Percentiles rank a stretch among this genome's conserved stretches.
phyloP scores from a whole-genome alignment of 2,888 invertebrate genomes.

The Aspidapion aeneum region DNA sequence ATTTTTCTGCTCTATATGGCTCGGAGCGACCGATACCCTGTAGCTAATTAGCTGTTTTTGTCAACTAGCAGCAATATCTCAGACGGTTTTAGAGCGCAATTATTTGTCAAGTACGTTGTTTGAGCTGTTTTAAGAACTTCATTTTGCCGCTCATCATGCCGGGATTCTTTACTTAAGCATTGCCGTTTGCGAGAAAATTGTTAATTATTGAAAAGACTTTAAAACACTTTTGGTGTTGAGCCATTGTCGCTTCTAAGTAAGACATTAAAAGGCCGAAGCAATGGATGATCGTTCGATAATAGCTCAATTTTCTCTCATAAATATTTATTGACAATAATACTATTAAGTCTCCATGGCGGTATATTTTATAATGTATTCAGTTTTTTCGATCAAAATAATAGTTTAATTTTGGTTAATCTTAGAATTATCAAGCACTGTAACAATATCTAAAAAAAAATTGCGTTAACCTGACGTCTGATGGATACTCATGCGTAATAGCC shows the following conservation, averaged over 20 bases:
- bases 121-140: slow-evolving; percentile 33
- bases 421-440: not conserved
- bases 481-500: too few species aligned
- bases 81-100: slow-evolving; percentile 19
- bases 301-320: not conserved
- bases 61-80: slow-evolving; percentile 3
- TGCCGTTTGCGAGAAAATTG: slow-evolving; percentile 25
- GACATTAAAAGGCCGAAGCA: slow-evolving; percentile 1
- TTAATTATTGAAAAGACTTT: slow-evolving; percentile 26
- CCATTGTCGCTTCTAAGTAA: slow-evolving; percentile 1
- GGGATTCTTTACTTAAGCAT: slow-evolving; percentile 30
- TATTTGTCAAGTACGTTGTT: slow-evolving; percentile 26
- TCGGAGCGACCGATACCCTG: slow-evolving; percentile 23
- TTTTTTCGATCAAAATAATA: too few species aligned
- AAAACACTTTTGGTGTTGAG: slow-evolving; percentile 10
- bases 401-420: not conserved
- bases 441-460: too few species aligned
- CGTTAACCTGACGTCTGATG: too few species aligned
- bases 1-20: slow-evolving; percentile 39
- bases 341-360: not conserved
- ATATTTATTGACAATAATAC: not conserved
- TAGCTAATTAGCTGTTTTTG: slow-evolving; percentile 32
- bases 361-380: not conserved
- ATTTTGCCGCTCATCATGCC: slow-evolving; percentile 29
- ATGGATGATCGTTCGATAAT: not conserved